Conservation (phyloP, 2,888 invertebrate genomes). For the Catocala sponsa region DNA sequence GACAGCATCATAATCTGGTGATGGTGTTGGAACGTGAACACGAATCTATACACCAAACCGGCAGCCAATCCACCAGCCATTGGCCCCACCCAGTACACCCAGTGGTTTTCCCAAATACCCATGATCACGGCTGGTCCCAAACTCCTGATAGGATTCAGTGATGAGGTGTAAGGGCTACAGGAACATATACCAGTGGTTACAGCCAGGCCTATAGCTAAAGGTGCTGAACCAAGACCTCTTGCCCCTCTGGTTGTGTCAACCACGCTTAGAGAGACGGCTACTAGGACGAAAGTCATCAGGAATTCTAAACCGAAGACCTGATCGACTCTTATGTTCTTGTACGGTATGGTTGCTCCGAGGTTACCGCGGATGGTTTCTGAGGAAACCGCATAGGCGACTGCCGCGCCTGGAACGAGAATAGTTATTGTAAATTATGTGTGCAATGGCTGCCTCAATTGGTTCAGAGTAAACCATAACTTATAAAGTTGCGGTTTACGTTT, state of each 20-base stretch:
- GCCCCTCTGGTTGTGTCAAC: conserved; percentile 47
- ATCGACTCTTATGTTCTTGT: conserved; percentile 18
- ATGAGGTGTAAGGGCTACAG: conserved; percentile 48
- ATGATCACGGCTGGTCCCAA: conserved; percentile 53
- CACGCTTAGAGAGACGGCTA: conserved; percentile 49
- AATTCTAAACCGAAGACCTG: conserved; percentile 50
- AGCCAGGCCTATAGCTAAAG: conserved; percentile 56
- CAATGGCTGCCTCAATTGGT: too few species aligned
- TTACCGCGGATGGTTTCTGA: conserved; percentile 27
- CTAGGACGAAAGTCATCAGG: conserved; percentile 54
- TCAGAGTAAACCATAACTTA: too few species aligned
- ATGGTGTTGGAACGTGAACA: conserved; percentile 25
- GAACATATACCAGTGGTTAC: conserved; percentile 53
- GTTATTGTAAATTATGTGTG: neutral
- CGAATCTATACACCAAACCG: conserved; percentile 50
- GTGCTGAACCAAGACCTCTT: conserved; percentile 51
- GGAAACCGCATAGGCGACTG: conserved; percentile 44
- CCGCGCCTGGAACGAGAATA: conserved; percentile 45
- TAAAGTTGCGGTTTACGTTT: too few species aligned
- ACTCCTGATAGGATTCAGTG: conserved; percentile 52
- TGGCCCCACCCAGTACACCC: conserved; percentile 55
- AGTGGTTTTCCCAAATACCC: conserved; percentile 47
- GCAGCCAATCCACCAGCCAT: conserved; percentile 50
- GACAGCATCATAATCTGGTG: conserved; percentile 3
- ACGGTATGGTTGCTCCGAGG: conserved; percentile 44